A percentile compares a stretch with the other conserved stretches of the same genome.
These are phyloP conservation scores for Hephaestus fuliginosus DNA, from an alignment of 2,797 vertebrate species.

Conservation along the genomic window DNA sequence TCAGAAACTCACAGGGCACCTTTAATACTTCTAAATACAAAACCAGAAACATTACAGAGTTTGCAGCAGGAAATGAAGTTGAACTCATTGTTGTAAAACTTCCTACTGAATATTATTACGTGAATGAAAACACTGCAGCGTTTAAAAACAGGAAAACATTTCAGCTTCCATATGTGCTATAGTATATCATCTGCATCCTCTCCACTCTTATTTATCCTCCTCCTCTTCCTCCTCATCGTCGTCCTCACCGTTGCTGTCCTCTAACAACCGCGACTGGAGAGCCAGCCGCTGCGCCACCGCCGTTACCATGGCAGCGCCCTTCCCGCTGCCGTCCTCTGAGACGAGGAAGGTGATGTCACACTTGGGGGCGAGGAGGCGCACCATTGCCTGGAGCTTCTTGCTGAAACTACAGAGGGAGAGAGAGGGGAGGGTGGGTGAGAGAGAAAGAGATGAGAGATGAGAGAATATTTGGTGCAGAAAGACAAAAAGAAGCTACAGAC, in stretches of 20 bases:
- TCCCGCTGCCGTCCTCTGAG: slow-evolving; percentile 84
- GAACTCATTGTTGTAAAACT: background rate
- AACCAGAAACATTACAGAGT: background rate
- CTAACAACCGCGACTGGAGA: slow-evolving; percentile 70
- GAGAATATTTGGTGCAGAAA: background rate
- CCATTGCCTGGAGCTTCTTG: slow-evolving; percentile 51
- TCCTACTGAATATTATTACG: background rate
- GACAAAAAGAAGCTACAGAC: background rate
- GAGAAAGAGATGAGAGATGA: background rate
- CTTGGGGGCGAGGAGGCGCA: slow-evolving; percentile 79
- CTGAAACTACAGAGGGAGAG: slow-evolving; percentile 66
- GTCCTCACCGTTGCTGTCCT: slow-evolving; percentile 64
- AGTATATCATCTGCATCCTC: background rate
- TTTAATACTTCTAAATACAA: background rate
- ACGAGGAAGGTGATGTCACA: slow-evolving; percentile 82
- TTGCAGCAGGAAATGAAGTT: background rate
- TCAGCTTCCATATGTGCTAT: background rate
- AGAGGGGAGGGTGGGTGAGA: background rate
- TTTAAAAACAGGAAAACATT: background rate
- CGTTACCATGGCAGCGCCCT: slow-evolving; percentile 88
- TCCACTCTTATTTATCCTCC: slow-evolving; percentile 20
- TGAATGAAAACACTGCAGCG: background rate
- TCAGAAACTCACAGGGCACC: background rate
- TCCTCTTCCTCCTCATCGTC: slow-evolving; percentile 39
- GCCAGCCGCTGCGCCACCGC: slow-evolving; percentile 85